A percentile compares a stretch with the other conserved stretches of the same genome.
These are phyloP conservation scores for Stenoptilia bipunctidactyla DNA, from an alignment of 2,888 invertebrate species.

Conservation along the genomic window DNA sequence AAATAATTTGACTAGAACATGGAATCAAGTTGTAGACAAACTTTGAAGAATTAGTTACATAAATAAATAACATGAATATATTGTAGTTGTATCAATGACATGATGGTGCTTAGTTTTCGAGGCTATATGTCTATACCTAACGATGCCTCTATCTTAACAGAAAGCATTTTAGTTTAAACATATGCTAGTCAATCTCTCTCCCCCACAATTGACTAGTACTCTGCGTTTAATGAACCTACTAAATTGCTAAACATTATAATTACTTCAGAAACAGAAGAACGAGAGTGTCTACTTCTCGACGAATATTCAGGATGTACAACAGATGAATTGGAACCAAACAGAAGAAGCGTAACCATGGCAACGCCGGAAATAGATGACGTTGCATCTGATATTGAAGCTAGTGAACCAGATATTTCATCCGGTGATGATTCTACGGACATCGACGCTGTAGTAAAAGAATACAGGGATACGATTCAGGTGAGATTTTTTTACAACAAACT, in stretches of 20 bases:
- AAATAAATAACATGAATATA: too few species aligned
- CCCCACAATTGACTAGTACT: too few species aligned
- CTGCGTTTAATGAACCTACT: too few species aligned
- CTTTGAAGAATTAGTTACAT: too few species aligned
- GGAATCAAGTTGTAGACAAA: too few species aligned
- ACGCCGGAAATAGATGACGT: conserved; percentile 43
- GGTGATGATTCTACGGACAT: conserved; percentile 81
- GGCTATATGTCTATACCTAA: too few species aligned
- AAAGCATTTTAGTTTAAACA: background rate
- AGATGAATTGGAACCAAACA: conserved; percentile 43
- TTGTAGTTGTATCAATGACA: too few species aligned
- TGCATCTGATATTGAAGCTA: conserved; percentile 55
- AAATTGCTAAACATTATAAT: too few species aligned
- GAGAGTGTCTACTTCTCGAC: conserved; percentile 71
- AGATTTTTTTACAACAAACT: conserved; percentile 10
- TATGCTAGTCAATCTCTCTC: background rate
- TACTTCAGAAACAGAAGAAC: conserved; percentile 59
- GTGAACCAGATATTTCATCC: conserved; percentile 68
- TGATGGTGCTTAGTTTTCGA: too few species aligned
- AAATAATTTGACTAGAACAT: too few species aligned
- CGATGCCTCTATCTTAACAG: too few species aligned
- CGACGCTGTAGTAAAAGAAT: conserved; percentile 83
- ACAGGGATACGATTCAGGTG: conserved; percentile 79
- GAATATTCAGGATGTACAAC: conserved; percentile 59
- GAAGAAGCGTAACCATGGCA: conserved; percentile 30